Conservation (phyloP, 1,140 invertebrate genomes). For the Batillaria attramentaria region DNA sequence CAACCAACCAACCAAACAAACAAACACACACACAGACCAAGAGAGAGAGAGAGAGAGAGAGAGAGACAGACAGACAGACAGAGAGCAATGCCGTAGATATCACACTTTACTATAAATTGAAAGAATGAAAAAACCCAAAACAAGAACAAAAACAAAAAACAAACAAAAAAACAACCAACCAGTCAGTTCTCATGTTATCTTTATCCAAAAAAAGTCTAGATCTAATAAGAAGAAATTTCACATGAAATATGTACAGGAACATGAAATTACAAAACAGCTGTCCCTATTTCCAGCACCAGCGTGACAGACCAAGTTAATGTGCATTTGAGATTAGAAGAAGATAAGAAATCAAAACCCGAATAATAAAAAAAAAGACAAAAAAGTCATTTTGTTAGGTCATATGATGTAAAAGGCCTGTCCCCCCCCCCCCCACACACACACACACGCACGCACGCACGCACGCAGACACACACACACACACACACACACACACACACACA, state of each 20-base stretch:
- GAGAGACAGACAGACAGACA: background rate
- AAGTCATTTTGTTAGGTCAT: background rate
- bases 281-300: too few species aligned
- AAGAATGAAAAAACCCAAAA: background rate
- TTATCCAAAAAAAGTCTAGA: too few species aligned
- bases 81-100: background rate
- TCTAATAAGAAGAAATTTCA: too few species aligned
- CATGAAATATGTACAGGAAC: too few species aligned
- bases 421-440: conserved; percentile 2
- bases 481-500: conserved; percentile 13
- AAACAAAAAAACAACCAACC: too few species aligned
- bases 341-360: background rate
- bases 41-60: background rate
- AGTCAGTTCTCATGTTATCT: too few species aligned
- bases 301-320: too few species aligned
- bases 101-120: background rate
- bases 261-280: too few species aligned
- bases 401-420: background rate
- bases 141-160: too few species aligned
- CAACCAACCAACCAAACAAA: background rate
- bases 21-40: background rate
- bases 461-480: conserved; percentile 9
- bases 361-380: too few species aligned
- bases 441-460: background rate
- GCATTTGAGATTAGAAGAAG: background rate